Evolutionary conservation across 2,888 invertebrate species (phyloP), one percentile per base, ranked within the genome.

Genomic region (Amphipyra berbera): DNA sequence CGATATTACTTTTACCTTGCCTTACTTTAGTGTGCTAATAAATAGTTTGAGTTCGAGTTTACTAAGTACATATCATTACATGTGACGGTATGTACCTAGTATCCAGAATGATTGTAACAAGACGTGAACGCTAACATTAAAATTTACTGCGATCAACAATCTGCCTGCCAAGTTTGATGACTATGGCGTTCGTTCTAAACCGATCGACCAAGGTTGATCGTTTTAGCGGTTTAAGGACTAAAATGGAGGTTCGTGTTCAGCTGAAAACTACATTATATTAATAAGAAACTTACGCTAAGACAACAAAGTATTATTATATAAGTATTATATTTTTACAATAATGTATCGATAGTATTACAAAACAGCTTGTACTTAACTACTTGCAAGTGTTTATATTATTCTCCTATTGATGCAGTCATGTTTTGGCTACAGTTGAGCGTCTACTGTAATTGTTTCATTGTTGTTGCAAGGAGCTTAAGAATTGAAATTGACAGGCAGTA

Each of bases 401-500:
- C 41, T 40, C n/a, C n/a, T 27, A 48, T 40, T 30, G 42, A 6
- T 30, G 30, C 30, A 30, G 6, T 57, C 14, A 21, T 56, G 38
- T 56, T 73, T 68, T 46, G 45, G 69, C 49, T 40, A 46, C 14
- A 38, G 45, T 42, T 44, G 42, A 53, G 68, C 40, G 15, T 60
- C 49, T 73, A 40, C 42, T 35, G 38, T 68, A 52, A 68, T 61
- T 27, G 54, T 50, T 41, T 52, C 47, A 73, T 73, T 73, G 44
- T 60, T 53, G 61, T 45, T 60, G 59, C 72, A 72, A 50, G 47
- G 68, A 68, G 42, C 55, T 37, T 52, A 73, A 52, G 68, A 69
- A 68, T 70, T 69, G 63, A 70, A 74, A 70, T 69, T 59, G 60
- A 74, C 61, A 62, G 54, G 46, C 55, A 54, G 46, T 30, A 50